phyloP scores from a whole-genome alignment of 2,113 vertebrate genomes.

The Arothron firmamentum region DNA sequence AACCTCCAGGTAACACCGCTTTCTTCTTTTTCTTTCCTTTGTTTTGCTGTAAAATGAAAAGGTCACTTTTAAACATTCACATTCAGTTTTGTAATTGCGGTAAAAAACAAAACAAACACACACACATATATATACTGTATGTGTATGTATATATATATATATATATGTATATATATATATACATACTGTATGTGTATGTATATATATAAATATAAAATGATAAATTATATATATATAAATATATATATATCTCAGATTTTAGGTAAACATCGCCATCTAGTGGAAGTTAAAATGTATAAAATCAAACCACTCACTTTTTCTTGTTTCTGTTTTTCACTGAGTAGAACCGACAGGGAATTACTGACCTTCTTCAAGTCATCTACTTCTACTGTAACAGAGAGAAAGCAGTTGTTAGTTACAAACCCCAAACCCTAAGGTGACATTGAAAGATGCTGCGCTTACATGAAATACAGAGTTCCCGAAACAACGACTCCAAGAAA shows the following conservation, averaged over 20 bases:
- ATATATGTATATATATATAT: no score
- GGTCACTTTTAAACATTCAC: not conserved
- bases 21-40: conserved; percentile 98
- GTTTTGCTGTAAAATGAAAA: conserved; percentile 79
- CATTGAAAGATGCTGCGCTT: conserved; percentile 57
- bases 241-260: no score
- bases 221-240: no score
- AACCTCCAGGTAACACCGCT: conserved; percentile 84
- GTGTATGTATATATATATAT: no score
- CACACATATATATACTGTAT: no score
- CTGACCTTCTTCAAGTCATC: conserved; percentile 98
- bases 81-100: no score
- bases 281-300: conserved; percentile 3
- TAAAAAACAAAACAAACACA: no score
- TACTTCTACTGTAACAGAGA: conserved; percentile 83
- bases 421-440: not conserved
- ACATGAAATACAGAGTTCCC: conserved; percentile 95
- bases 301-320: conserved; percentile 85
- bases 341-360: conserved; percentile 90
- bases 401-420: not conserved
- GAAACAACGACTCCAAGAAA: conserved; percentile 92
- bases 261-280: conserved; percentile 36
- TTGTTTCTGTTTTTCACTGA: conserved; percentile 98
- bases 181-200: no score
- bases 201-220: no score